Percentiles rank a stretch among this genome's conserved stretches.
phyloP scores from a whole-genome alignment of 2,888 invertebrate genomes.

The Thecocarcelia acutangulata region DNA sequence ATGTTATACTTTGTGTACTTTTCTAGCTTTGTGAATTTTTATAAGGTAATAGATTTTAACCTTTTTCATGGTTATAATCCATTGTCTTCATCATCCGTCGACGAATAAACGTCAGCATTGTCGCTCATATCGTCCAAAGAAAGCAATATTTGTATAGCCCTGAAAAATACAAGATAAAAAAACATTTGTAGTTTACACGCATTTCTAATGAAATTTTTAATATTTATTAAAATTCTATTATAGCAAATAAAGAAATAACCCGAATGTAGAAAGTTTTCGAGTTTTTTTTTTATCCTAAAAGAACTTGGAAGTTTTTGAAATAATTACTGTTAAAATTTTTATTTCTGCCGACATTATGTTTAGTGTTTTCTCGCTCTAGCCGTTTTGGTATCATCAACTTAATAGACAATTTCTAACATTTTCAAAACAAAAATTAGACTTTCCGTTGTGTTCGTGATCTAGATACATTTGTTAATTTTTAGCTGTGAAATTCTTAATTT shows the following conservation, averaged over 20 bases:
- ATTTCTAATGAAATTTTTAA: slow-evolving; percentile 42
- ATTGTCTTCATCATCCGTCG: slow-evolving; percentile 73
- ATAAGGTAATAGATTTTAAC: slow-evolving; percentile 19
- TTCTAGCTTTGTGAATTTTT: not conserved
- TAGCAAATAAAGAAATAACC: slow-evolving; percentile 19
- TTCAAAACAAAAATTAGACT: too few relatives aligned
- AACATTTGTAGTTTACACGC: slow-evolving; percentile 45
- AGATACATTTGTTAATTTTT: too few relatives aligned
- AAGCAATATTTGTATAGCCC: slow-evolving; percentile 77
- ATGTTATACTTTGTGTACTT: not conserved
- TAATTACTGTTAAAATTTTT: too few relatives aligned
- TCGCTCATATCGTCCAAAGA: slow-evolving; percentile 75
- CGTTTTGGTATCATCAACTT: too few relatives aligned
- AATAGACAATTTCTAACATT: too few relatives aligned
- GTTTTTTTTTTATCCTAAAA: too few relatives aligned
- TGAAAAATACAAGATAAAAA: slow-evolving; percentile 55
- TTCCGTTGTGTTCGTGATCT: too few relatives aligned
- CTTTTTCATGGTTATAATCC: not conserved
- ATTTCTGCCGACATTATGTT: too few relatives aligned
- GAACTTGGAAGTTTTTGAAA: too few relatives aligned
- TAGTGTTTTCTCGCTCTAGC: too few relatives aligned
- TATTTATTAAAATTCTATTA: slow-evolving; percentile 24
- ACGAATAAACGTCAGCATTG: slow-evolving; percentile 70
- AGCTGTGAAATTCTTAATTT: too few relatives aligned
- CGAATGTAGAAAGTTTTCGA: not conserved